phyloP scores from a whole-genome alignment of 2,113 vertebrate genomes.

The Peucedramus taeniatus region DNA sequence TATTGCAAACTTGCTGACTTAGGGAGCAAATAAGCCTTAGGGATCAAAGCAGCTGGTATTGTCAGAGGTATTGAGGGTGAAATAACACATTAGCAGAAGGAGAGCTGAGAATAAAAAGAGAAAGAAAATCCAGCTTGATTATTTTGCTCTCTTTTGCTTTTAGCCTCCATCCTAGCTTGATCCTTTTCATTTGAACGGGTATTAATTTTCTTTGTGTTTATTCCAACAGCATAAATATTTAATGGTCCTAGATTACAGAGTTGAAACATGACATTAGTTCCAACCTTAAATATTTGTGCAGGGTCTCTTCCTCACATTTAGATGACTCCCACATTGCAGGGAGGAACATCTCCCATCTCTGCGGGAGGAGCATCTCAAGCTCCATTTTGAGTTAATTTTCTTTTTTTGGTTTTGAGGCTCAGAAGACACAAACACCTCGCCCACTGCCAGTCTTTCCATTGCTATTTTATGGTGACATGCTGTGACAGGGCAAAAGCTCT shows the following conservation, averaged over 20 bases:
- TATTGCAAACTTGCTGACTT: constrained; percentile 35
- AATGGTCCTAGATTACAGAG: constrained; percentile 21
- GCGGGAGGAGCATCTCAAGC: not conserved
- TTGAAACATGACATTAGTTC: not conserved
- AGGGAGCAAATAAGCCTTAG: constrained; percentile 35
- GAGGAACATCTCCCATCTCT: not conserved
- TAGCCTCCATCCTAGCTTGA: constrained; percentile 18
- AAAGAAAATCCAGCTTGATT: constrained; percentile 25
- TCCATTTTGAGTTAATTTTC: constrained; percentile 44
- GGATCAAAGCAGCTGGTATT: constrained; percentile 56
- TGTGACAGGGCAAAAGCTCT: constrained; percentile 28
- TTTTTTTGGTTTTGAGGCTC: not conserved
- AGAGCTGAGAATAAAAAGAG: not conserved
- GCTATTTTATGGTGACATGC: constrained; percentile 14
- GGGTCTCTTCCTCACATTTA: not conserved
- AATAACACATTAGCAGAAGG: not conserved
- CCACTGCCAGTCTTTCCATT: not conserved
- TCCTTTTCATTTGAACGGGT: constrained; percentile 47
- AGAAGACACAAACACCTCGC: constrained; percentile 35
- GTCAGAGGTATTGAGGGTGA: not conserved
- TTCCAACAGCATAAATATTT: constrained; percentile 55
- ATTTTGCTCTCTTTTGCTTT: constrained; percentile 33
- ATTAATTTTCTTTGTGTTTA: constrained; percentile 51
- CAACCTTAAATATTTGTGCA: not conserved
- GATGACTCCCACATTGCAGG: not conserved